A percentile compares a stretch with the other conserved stretches of the same genome.
These are phyloP conservation scores for Gibbula magus DNA, from an alignment of 2,888 invertebrate genomes.

Conservation along the genomic window DNA sequence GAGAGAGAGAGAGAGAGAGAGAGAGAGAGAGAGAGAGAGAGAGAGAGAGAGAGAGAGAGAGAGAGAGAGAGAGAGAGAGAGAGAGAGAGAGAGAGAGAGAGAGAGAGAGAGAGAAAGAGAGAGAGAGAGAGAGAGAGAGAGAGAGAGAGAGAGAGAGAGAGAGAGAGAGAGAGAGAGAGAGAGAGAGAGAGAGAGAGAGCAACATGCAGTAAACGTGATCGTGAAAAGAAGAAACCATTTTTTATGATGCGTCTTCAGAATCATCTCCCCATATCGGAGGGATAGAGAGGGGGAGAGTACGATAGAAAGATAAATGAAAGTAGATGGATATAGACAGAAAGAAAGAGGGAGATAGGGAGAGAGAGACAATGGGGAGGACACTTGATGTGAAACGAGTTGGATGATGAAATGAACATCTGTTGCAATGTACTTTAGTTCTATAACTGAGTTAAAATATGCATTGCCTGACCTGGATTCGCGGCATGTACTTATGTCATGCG, in stretches of 20 bases:
- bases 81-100: constrained; percentile 36
- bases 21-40: no score
- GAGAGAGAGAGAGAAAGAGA: constrained; percentile 15
- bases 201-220: not conserved
- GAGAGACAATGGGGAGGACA: not conserved
- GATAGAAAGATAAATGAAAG: not conserved
- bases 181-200: not conserved
- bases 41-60: no score
- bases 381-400: not conserved
- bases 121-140: constrained; percentile 24
- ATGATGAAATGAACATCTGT: no score
- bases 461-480: no score
- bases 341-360: not conserved
- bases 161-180: constrained; percentile 4
- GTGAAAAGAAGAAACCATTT: not conserved
- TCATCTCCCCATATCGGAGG: not conserved
- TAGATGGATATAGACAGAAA: not conserved
- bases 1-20: no score
- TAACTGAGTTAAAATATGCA: no score
- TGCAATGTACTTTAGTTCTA: no score
- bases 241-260: not conserved
- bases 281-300: constrained; percentile 21
- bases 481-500: no score
- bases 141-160: constrained; percentile 17
- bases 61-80: constrained; percentile 36